Base-by-base conservation (phyloP, 2,888 invertebrate genomes). In the Drosophila monieri region DNA sequence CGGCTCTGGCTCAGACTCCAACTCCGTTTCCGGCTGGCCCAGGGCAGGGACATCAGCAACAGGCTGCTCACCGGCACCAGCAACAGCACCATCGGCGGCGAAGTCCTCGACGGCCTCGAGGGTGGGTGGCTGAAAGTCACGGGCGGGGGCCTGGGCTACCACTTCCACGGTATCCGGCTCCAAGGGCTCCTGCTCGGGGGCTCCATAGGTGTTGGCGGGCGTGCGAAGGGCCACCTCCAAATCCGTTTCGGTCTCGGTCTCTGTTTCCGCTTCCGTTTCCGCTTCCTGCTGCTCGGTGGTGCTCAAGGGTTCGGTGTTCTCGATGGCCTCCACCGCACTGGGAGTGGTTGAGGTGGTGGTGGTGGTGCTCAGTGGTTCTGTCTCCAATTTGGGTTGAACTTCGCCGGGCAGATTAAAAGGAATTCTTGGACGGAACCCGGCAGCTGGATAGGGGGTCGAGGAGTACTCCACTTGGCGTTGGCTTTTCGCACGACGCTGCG, bases 11-110 rank as follows among this genome's bases (percentile, higher is more conserved):
- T 83, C 72, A 9, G 39, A 8, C 8, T 67, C 62, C 6, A 64
- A 56, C 54, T 73, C 68, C 23, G 68, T 47, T 54, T 71, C 70
- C 21, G 66, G 53, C 58, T 76, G 73, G 53, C 77, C 83, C 79
- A 69, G 53, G 76, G 85, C 66, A 83, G 89, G 90, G 78, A 90
- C 53, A 89, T 90, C 90, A 88, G 78, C 89, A 87, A 90, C 77
- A 88, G 83, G 78, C 80, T 78, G 80, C 80, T 74, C 77, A 67
- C 72, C 76, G 77, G 21, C 48, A 80, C 67, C 68, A 74, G 56
- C 70, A 74, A 44, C 72, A 72, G 65, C 27, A 60, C 62, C 71
- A 75, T 65, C 67, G 72, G 76, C 67, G 59, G 78, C 65, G 73
- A 90, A 90, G 67, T 90, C 84, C 23, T 81, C 79, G 62, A 74